Evolutionary conservation across 2,797 vertebrate species (phyloP).

Genomic region (Rhinophrynus dorsalis): DNA sequence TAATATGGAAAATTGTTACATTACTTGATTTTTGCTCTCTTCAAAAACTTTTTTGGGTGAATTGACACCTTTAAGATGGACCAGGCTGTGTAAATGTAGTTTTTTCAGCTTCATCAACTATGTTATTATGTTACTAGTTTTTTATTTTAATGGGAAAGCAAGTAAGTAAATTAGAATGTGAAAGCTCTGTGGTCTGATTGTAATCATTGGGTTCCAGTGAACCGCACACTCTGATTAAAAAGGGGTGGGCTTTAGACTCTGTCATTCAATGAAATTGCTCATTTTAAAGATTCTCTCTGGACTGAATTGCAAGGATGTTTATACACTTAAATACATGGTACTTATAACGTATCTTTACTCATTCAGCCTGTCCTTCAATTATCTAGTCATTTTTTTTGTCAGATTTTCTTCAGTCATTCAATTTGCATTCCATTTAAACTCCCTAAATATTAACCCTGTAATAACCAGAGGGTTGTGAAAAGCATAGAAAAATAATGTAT

Average conservation of each 20-base stretch:
- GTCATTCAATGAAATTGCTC: slow-evolving; percentile 37
- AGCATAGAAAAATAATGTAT: too few species aligned
- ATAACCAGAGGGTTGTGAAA: too few species aligned
- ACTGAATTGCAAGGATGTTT: slow-evolving; percentile 20
- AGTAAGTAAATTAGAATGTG: slow-evolving; percentile 25
- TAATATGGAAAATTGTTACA: too few species aligned
- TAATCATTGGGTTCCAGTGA: slow-evolving; percentile 36
- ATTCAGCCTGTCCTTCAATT: slow-evolving; percentile 26
- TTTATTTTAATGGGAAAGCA: slow-evolving; percentile 23
- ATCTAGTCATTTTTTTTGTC: not conserved
- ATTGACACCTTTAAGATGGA: not conserved
- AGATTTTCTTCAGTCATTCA: not conserved
- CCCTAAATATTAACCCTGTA: not conserved
- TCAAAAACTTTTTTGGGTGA: too few species aligned
- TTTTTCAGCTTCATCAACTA: too few species aligned
- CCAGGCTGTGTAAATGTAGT: too few species aligned
- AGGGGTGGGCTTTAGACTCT: slow-evolving; percentile 25
- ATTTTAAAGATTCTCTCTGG: slow-evolving; percentile 7
- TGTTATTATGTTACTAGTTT: too few species aligned
- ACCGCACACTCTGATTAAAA: slow-evolving; percentile 27
- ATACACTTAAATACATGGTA: slow-evolving; percentile 34
- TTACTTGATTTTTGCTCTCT: too few species aligned
- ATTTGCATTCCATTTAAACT: not conserved
- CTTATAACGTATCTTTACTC: slow-evolving; percentile 21
- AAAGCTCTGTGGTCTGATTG: slow-evolving; percentile 13